phyloP scores from a whole-genome alignment of 1,140 invertebrate species.

The Nasonia longicornis region DNA sequence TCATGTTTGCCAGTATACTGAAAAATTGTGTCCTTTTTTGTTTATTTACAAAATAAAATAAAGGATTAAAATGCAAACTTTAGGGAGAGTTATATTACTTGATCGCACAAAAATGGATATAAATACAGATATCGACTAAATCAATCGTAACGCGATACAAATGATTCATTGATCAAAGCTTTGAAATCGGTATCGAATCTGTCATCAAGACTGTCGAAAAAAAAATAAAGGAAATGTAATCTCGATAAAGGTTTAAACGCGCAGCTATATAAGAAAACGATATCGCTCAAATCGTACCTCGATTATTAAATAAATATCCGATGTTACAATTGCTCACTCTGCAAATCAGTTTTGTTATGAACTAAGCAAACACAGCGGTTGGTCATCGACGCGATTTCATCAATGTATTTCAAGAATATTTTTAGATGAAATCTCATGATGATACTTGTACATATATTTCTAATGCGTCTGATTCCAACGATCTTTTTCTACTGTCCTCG shows the following conservation, averaged over 20 bases:
- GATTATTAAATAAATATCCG: not conserved
- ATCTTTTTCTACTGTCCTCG: too few species aligned
- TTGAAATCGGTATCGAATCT: too few species aligned
- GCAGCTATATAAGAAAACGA: not conserved
- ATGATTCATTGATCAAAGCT: not conserved
- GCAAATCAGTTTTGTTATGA: not conserved
- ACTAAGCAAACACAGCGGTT: not conserved
- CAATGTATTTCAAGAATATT: too few species aligned
- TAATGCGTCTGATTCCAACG: too few species aligned
- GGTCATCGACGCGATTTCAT: too few species aligned
- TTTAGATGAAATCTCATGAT: too few species aligned
- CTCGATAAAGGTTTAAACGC: not conserved
- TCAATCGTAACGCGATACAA: not conserved
- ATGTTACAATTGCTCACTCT: not conserved
- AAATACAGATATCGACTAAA: too few species aligned
- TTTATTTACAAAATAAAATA: not conserved
- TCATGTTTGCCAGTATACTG: not conserved
- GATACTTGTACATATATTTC: too few species aligned
- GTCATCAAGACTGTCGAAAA: too few species aligned
- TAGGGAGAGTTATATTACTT: not conserved
- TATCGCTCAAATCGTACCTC: not conserved
- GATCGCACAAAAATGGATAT: not conserved
- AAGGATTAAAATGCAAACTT: not conserved
- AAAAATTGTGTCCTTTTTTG: not conserved
- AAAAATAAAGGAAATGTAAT: not conserved